Evolutionary conservation across 2,113 vertebrate species (phyloP).

Genomic region (Erythrolamprus reginae): DNA sequence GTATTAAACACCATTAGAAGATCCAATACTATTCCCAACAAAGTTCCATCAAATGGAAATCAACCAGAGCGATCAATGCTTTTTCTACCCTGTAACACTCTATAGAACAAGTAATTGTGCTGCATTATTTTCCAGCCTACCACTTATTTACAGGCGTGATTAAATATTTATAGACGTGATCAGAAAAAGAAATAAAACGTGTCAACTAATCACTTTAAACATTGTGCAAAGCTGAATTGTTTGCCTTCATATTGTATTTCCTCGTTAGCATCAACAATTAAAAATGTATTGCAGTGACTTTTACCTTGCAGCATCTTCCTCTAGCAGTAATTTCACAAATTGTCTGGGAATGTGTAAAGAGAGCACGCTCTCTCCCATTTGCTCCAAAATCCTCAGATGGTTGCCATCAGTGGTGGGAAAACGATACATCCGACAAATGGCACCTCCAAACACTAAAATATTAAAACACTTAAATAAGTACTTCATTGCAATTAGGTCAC

Average conservation of each 20-base stretch:
- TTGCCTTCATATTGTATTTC: neutral
- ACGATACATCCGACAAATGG: conserved; percentile 95
- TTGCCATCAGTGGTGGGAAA: conserved; percentile 93
- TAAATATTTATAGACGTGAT: neutral
- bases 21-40: neutral
- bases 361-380: conserved; percentile 94
- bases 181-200: neutral
- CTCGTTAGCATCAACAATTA: neutral
- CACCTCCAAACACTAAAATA: conserved; percentile 88
- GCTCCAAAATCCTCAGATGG: conserved; percentile 92
- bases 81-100: neutral
- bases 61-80: neutral
- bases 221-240: neutral
- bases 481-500: neutral
- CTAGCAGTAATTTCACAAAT: conserved; percentile 91
- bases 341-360: conserved; percentile 91
- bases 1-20: neutral
- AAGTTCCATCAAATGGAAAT: neutral
- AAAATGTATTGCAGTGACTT: neutral
- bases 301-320: conserved; percentile 90
- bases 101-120: neutral
- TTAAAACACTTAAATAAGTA: conserved; percentile 8
- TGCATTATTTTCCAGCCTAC: neutral
- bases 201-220: neutral
- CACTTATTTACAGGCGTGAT: neutral